Conservation (phyloP, 2,888 invertebrate species). For the Cheilosia variabilis region DNA sequence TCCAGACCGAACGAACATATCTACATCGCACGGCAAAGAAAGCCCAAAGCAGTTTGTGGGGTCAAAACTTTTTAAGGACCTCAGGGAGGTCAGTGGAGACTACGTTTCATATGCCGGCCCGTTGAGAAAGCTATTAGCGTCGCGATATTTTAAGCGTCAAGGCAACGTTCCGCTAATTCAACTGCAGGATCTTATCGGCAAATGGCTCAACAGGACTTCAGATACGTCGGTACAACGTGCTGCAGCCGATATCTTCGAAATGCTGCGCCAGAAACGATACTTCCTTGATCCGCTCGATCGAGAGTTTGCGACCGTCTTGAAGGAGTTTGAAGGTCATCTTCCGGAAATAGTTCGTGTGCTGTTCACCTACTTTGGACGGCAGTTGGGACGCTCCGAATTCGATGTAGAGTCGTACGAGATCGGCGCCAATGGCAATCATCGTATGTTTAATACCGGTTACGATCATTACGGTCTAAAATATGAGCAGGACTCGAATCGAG, state of each 20-base stretch:
- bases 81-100: constrained; percentile 5
- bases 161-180: not conserved
- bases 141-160: constrained; percentile 29
- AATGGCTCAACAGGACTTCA: constrained; percentile 14
- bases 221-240: not conserved
- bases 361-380: constrained; percentile 34
- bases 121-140: constrained; percentile 26
- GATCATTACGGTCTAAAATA: constrained; percentile 48
- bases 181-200: constrained; percentile 10
- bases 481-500: constrained; percentile 31
- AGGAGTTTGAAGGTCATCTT: not conserved
- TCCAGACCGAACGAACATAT: constrained; percentile 16
- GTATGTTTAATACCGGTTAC: constrained; percentile 59
- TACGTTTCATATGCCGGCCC: constrained; percentile 21
- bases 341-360: constrained; percentile 36
- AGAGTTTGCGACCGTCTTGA: constrained; percentile 24
- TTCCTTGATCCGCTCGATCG: constrained; percentile 17
- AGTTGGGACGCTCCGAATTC: constrained; percentile 41
- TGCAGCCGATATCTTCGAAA: constrained; percentile 36
- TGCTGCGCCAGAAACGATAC: constrained; percentile 29
- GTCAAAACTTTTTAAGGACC: constrained; percentile 14
- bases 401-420: constrained; percentile 60
- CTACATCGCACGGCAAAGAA: constrained; percentile 38
- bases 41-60: constrained; percentile 12
- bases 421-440: constrained; percentile 71